phyloP scores from a whole-genome alignment of 2,797 vertebrate species.

The Gallinago solitaria region DNA sequence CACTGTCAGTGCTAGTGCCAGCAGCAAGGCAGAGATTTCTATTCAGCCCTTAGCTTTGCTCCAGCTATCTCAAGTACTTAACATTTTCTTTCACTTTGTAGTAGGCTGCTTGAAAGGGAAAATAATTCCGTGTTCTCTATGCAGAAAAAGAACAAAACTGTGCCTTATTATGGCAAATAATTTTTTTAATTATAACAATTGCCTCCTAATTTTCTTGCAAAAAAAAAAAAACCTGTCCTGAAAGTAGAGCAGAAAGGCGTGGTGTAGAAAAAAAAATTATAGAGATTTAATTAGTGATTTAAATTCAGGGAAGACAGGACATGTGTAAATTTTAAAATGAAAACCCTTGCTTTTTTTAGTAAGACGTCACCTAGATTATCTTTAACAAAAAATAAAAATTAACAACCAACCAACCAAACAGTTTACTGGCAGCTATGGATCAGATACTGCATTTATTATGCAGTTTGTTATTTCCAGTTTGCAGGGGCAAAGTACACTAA shows the following conservation, averaged over 20 bases:
- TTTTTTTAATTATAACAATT: neutral
- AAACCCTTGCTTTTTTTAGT: neutral
- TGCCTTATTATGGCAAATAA: neutral
- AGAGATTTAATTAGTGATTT: neutral
- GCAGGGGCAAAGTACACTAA: neutral
- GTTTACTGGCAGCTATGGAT: neutral
- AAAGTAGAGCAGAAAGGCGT: neutral
- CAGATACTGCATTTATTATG: neutral
- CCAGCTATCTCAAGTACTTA: conserved; percentile 1
- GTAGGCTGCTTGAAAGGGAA: conserved; percentile 1
- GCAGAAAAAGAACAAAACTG: neutral
- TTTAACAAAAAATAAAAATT: neutral
- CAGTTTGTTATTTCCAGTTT: neutral
- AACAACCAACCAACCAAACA: neutral
- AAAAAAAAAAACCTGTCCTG: neutral
- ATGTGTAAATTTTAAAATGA: neutral
- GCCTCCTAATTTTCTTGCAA: neutral
- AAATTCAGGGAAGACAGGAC: neutral
- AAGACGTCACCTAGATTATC: neutral
- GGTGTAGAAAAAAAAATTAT: neutral
- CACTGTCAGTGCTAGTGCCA: neutral
- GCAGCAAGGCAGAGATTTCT: conserved; percentile 13
- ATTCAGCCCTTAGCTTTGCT: conserved; percentile 22
- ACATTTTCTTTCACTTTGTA: neutral
- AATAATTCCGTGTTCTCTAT: neutral